Conservation (phyloP, 37 sponge, comb jelly and placozoan species). For the Chondrosia reniformis region DNA sequence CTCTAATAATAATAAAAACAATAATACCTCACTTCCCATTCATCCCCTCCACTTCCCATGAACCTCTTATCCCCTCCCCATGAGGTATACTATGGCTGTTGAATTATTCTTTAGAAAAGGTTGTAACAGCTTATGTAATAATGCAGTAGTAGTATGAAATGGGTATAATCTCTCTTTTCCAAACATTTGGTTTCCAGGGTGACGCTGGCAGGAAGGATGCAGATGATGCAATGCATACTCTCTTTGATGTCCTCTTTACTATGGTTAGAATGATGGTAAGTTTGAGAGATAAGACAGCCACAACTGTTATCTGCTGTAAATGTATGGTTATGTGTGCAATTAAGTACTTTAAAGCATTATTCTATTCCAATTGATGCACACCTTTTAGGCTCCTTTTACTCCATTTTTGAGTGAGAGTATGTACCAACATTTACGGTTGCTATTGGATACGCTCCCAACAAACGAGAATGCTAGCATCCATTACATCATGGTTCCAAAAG, state of each 20-base stretch:
- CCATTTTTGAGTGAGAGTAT: constrained; percentile 95
- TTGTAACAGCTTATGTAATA: too few relatives aligned
- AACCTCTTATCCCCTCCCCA: too few relatives aligned
- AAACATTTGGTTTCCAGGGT: constrained; percentile 38
- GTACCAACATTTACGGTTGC: constrained; percentile 80
- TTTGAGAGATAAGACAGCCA: not conserved
- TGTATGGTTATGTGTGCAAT: not conserved
- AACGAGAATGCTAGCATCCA: constrained; percentile 75
- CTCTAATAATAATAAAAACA: too few relatives aligned
- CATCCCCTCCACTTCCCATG: too few relatives aligned
- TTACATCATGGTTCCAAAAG: constrained; percentile 77
- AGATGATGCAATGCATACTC: constrained; percentile 64
- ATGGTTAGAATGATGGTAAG: constrained; percentile 90
- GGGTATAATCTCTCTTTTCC: not conserved
- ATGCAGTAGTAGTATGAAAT: not conserved
- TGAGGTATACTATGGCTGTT: too few relatives aligned
- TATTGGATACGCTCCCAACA: constrained; percentile 32
- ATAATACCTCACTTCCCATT: too few relatives aligned
- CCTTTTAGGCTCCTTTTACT: constrained; percentile 85
- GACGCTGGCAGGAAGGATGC: constrained; percentile 68
- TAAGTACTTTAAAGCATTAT: not conserved
- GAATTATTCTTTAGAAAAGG: too few relatives aligned
- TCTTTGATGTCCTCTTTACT: constrained; percentile 79
- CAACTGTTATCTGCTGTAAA: too few relatives aligned
- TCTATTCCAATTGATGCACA: not conserved